Conservation (phyloP, 2,888 invertebrate genomes). For the Rhagonycha lutea region DNA sequence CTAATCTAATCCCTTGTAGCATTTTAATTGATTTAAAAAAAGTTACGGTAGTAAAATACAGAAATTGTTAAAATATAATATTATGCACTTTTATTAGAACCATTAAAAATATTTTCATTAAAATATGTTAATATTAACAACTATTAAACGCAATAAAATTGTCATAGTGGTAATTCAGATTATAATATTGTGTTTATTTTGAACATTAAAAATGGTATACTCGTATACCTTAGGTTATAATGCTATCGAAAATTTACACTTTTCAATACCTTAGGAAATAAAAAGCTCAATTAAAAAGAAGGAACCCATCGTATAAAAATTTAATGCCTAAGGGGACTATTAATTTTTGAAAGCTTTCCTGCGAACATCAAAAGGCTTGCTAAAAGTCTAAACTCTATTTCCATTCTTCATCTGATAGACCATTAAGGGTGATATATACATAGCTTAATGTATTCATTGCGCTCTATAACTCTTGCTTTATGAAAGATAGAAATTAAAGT, state of each 20-base stretch:
- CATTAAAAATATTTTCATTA: background rate
- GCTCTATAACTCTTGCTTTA: conserved; percentile 28
- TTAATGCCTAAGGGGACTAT: conserved; percentile 15
- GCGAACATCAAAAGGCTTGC: conserved; percentile 19
- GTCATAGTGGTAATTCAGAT: background rate
- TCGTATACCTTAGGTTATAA: background rate
- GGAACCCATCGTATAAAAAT: conserved; percentile 2
- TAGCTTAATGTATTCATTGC: conserved; percentile 39
- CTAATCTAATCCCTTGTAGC: background rate
- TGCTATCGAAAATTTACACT: background rate
- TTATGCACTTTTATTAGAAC: background rate
- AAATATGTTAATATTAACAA: background rate
- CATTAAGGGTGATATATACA: conserved; percentile 38
- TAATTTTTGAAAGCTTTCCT: conserved; percentile 18
- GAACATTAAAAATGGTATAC: background rate
- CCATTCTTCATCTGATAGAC: conserved; percentile 40
- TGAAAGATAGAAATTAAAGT: conserved; percentile 33
- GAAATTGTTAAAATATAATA: background rate
- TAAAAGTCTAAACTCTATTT: conserved; percentile 22
- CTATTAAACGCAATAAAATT: background rate
- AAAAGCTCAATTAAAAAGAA: conserved; percentile 10
- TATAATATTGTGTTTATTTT: background rate
- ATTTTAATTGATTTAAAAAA: background rate
- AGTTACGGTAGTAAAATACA: background rate
- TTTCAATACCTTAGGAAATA: background rate